These are phyloP conservation scores for Harpalus rufipes DNA, from an alignment of 2,888 invertebrate genomes.

Conservation along the genomic window DNA sequence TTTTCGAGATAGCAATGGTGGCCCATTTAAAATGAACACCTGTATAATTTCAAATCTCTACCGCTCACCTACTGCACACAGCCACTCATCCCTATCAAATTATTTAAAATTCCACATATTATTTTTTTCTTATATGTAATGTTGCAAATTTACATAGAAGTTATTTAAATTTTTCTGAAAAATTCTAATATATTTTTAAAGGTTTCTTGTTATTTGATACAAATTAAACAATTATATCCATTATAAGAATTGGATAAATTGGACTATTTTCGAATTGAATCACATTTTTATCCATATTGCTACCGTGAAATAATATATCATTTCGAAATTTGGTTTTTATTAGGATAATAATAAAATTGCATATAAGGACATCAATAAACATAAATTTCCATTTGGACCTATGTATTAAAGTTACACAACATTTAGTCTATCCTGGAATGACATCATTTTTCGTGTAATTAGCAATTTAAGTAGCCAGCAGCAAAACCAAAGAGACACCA, in stretches of 20 bases:
- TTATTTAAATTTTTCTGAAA: not conserved
- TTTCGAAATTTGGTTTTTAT: not conserved
- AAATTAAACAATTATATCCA: not conserved
- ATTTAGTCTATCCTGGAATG: slow-evolving; percentile 9
- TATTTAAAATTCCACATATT: too few relatives aligned
- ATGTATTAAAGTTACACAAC: slow-evolving; percentile 13
- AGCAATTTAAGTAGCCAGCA: slow-evolving; percentile 27
- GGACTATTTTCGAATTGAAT: not conserved
- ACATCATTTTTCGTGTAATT: slow-evolving; percentile 44
- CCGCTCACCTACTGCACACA: too few relatives aligned
- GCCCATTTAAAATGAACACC: too few relatives aligned
- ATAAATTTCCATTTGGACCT: slow-evolving; percentile 7
- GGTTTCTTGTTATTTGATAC: not conserved
- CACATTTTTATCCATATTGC: not conserved
- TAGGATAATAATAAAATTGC: slow-evolving; percentile 8
- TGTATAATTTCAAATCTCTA: too few relatives aligned
- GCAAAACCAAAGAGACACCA: slow-evolving; percentile 16
- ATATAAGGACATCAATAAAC: not conserved
- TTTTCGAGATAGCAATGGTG: too few relatives aligned
- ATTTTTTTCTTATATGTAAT: not conserved
- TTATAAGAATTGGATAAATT: not conserved
- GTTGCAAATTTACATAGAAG: not conserved
- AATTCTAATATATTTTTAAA: not conserved
- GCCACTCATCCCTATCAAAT: too few relatives aligned
- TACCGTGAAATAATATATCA: not conserved